Evolutionary conservation across 35 echinoderm and acorn worm genomes (phyloP), one percentile per base, ranked within the genome.

Genomic region (Apostichopus parvimensis): DNA sequence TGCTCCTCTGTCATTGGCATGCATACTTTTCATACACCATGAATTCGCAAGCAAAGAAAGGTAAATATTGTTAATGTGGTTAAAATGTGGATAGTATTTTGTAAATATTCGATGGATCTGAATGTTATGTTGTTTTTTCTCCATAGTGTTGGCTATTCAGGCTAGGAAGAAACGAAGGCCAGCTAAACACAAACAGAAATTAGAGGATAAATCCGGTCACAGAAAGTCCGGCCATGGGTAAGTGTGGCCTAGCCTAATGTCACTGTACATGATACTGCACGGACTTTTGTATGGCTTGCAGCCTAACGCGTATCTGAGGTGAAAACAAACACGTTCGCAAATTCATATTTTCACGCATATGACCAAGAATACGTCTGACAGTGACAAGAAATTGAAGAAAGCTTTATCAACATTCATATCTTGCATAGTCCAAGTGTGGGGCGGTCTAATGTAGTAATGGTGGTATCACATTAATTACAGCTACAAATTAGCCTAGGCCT

Each of bases 111-210:
- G 71, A 20, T 22, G 71, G 6, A 18, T 75, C 2, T 75, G 15
- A 75, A 75, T 75, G 15, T 75, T 75, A 75, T 75, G 71, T 75
- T 75, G 71, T 60, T 58, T 66, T 88, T 52, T 72, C 52, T 75
- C 23, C 86, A 87, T 57, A 88, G 86, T 88, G 8, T 72, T 88
- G 15, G 86, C 86, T 9, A 88, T 88, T 26, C 86, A 88, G 86
- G 86, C 86, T 11, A 88, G 86, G 45, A 88, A 88, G 68, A 88
- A 88, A 75, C 86, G 86, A 64, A 88, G 68, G 60, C 86, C 86
- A 57, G 61, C 86, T 4, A 88, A 88, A 54, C 86, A 88, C 64
- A 88, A 75, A 88, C 86, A 88, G 26, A 88, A 88, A 75, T 75
- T 15, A 64, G 86, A 88, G 57, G 86, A 88, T 88, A 88, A 88